Conservation (phyloP, 1,140 invertebrate species). For the Gryon sp. region DNA sequence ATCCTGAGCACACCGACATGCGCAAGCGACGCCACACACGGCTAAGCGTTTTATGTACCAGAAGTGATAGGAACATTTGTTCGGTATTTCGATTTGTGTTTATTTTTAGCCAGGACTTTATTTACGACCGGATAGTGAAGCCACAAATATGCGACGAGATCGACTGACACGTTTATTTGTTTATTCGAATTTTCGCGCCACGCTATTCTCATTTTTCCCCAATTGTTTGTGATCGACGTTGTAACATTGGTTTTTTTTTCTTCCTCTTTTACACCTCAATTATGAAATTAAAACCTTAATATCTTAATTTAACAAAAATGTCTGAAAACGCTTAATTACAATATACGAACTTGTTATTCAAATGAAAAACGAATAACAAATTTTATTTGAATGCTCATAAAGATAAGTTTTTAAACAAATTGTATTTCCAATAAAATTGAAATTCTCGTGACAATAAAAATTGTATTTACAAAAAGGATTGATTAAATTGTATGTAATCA, state of each 20-base stretch:
- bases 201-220: conserved; percentile 23
- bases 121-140: conserved; percentile 77
- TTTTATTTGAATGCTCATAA: no score
- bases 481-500: no score
- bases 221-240: conserved; percentile 24
- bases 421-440: no score
- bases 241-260: conserved; percentile 19
- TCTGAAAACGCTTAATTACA: no score
- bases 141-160: conserved; percentile 75
- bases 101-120: conserved; percentile 76
- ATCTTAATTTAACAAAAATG: no score
- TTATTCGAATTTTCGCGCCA: conserved; percentile 48
- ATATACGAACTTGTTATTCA: no score
- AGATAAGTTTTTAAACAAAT: no score
- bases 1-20: conserved; percentile 37
- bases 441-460: no score
- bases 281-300: background rate
- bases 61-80: conserved; percentile 77
- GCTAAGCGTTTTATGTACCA: conserved; percentile 75
- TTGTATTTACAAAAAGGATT: no score
- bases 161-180: conserved; percentile 63
- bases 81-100: conserved; percentile 77
- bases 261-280: background rate
- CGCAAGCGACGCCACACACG: conserved; percentile 34
- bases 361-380: no score